Percentiles rank a stretch among this genome's conserved stretches.
phyloP scores from a whole-genome alignment of 2,888 invertebrate genomes.

The Lapara coniferarum region DNA sequence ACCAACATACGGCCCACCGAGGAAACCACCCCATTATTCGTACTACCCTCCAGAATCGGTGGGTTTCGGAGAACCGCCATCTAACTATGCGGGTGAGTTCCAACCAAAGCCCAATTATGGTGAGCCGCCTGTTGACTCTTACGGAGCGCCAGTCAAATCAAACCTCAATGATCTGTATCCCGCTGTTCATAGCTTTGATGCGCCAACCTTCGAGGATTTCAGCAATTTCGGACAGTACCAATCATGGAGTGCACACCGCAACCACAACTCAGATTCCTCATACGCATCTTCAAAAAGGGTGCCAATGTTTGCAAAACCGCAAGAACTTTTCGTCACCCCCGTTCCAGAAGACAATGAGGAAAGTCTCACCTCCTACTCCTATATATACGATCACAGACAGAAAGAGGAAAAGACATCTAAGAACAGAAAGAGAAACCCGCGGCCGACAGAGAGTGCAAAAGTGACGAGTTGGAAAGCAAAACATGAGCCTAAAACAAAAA shows the following conservation, averaged over 20 bases:
- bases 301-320: conserved; percentile 43
- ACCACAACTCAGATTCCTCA: conserved; percentile 46
- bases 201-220: conserved; percentile 3
- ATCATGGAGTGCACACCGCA: conserved; percentile 44
- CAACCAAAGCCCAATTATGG: conserved; percentile 47
- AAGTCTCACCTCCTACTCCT: conserved; percentile 45
- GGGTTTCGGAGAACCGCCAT: conserved; percentile 70
- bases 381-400: conserved; percentile 44
- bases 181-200: conserved; percentile 26
- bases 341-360: conserved; percentile 39
- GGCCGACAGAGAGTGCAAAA: conserved; percentile 42
- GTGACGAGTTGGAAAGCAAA: conserved; percentile 25
- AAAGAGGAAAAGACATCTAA: conserved; percentile 46
- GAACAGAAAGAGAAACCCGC: conserved; percentile 44
- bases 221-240: conserved; percentile 17
- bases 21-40: conserved; percentile 43
- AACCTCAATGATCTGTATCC: conserved; percentile 43
- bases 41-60: conserved; percentile 47
- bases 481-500: conserved; percentile 27
- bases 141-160: conserved; percentile 55
- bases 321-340: conserved; percentile 42
- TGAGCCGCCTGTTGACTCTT: conserved; percentile 65
- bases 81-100: conserved; percentile 42
- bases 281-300: conserved; percentile 49
- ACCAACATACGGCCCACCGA: conserved; percentile 48